phyloP scores from a whole-genome alignment of 1,140 invertebrate genomes.

The Drosophila ercepeae region DNA sequence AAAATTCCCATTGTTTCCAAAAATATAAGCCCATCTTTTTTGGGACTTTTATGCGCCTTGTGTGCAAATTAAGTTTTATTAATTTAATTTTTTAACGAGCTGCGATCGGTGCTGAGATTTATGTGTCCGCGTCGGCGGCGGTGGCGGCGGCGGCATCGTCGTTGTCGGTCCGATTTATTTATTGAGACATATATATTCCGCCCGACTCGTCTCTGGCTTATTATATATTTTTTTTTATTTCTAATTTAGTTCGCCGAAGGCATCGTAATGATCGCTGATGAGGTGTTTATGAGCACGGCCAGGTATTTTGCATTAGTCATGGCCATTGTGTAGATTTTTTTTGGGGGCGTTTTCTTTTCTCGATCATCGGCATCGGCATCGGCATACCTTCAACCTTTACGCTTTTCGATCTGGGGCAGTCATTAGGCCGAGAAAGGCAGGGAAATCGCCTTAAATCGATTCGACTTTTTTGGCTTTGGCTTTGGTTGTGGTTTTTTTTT shows the following conservation, averaged over 20 bases:
- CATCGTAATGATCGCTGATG: constrained; percentile 77
- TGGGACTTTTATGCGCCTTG: constrained; percentile 15
- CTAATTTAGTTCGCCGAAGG: constrained; percentile 71
- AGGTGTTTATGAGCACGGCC: constrained; percentile 74
- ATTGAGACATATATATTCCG: constrained; percentile 67
- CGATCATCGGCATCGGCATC: constrained; percentile 7
- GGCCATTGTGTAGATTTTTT: constrained; percentile 41
- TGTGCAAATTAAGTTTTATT: constrained; percentile 78
- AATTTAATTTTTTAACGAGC: constrained; percentile 81
- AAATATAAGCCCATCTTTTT: constrained; percentile 8
- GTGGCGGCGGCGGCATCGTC: constrained; percentile 15
- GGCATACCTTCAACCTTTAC: constrained; percentile 3
- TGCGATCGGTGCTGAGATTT: constrained; percentile 64
- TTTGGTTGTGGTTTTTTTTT: not conserved
- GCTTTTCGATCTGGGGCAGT: constrained; percentile 56
- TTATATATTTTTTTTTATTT: not conserved
- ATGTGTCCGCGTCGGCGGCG: constrained; percentile 22
- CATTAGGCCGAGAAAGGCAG: constrained; percentile 55
- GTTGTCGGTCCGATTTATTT: constrained; percentile 53
- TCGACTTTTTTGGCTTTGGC: constrained; percentile 2
- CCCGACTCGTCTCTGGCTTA: not conserved
- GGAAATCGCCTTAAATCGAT: constrained; percentile 49
- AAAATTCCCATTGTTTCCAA: constrained; percentile 20
- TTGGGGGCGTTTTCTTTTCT: constrained; percentile 24
- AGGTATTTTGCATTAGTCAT: constrained; percentile 77